Evolutionary conservation across 2,113 vertebrate genomes (phyloP), one percentile per base, ranked within the genome.

Genomic region (Pteronura brasiliensis): DNA sequence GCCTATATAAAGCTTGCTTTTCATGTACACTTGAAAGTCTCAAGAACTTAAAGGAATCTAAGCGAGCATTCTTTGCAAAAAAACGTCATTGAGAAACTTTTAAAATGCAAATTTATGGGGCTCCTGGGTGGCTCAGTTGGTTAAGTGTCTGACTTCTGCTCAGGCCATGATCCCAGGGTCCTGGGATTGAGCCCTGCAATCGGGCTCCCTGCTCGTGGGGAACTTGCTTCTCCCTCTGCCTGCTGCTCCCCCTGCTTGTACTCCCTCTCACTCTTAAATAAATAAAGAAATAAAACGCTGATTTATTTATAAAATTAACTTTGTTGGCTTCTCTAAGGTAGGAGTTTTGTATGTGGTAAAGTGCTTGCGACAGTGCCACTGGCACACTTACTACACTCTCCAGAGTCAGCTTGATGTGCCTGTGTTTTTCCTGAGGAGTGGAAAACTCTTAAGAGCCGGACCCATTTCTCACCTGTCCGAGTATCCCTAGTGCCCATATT

Each of bases 241-340:
- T 3, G 52, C 52, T 55, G 52, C 63, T 34, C 31, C 31, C 3
- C 14, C 63, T 67, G 14, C 31, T 67, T 15, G 2, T 34, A 14
- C 63, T 17, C 63, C 6, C 31, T 34, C 31, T 34, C 31, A 7
- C 31, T 65, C 63, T 34, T 15, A 67, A 34, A 67, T 67, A 67
- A 67, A 67, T 17, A 65, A 65, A 31, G 29, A 67, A 67, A 34
- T 67, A 34, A 67, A 67, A 55, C 93, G 55, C 9, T 42, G 23
- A 71, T 67, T 87, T 59, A 79, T 89, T 79, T 76, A 10, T 83
- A 80, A 93, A 55, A 57, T 93, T 92, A 69, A 82, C 44, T 88
- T 83, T 80, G 23, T 96, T 96, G 39, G 31, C 74, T 90, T 96
- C 77, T 81, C 1, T 86, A 94, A 89, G 65, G 42, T 92, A 94